Evolutionary conservation across 2,797 vertebrate species (phyloP).

Genomic region (Mus caroli): DNA sequence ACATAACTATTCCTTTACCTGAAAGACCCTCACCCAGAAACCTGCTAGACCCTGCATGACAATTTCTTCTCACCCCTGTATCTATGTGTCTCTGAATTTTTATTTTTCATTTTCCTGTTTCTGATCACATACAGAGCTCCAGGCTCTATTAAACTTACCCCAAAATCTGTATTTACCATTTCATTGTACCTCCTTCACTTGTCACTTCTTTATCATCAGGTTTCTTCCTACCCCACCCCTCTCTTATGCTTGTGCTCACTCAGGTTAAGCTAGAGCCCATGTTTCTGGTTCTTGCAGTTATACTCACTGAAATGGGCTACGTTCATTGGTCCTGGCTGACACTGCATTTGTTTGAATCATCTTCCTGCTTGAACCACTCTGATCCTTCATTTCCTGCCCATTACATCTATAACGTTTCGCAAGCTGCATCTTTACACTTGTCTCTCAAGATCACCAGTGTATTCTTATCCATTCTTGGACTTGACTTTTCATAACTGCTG

Average conservation of each 20-base stretch:
- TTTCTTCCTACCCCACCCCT: not conserved
- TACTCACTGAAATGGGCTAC: not conserved
- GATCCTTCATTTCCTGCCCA: not conserved
- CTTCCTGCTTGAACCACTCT: not conserved
- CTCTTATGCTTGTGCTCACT: not conserved
- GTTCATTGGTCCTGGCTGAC: not conserved
- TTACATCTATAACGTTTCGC: not conserved
- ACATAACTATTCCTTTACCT: constrained; percentile 50
- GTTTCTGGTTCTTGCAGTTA: constrained; percentile 21
- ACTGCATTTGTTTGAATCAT: not conserved
- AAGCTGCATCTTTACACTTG: not conserved
- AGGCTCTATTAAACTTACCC: not conserved
- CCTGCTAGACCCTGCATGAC: not conserved
- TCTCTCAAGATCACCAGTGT: not conserved
- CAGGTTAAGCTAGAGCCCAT: not conserved
- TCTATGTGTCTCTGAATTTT: not conserved
- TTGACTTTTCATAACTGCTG: not conserved
- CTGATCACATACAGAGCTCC: not conserved
- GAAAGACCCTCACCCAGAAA: not conserved
- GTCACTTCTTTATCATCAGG: not conserved
- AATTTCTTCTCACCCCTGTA: constrained; percentile 9
- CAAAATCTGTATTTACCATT: not conserved
- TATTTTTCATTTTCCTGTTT: not conserved
- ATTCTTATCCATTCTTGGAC: too few species aligned
- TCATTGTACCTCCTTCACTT: not conserved